These are phyloP conservation scores for Thalassaphorura encarpata DNA, from an alignment of 1,140 invertebrate genomes.

Conservation along the genomic window DNA sequence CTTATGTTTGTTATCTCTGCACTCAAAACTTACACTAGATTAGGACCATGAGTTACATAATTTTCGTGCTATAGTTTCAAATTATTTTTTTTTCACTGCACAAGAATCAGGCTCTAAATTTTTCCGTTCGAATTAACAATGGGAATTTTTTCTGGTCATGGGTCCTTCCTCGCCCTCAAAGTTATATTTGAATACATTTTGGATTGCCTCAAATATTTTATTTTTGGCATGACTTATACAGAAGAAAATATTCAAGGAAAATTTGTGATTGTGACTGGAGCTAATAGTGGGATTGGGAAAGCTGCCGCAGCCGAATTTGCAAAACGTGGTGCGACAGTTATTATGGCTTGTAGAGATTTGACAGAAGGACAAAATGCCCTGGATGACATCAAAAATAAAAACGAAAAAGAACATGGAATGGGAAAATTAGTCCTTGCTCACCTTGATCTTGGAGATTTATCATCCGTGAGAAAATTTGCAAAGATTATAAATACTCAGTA, in stretches of 20 bases:
- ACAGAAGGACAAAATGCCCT: conserved; percentile 53
- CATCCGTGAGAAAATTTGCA: conserved; percentile 60
- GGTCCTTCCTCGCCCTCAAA: too few relatives aligned
- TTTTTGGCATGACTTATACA: too few relatives aligned
- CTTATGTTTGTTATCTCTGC: too few relatives aligned
- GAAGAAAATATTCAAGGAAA: conserved; percentile 72
- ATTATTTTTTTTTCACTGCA: too few relatives aligned
- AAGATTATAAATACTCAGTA: conserved; percentile 49
- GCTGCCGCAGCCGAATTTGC: conserved; percentile 10
- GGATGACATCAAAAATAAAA: conserved; percentile 6
- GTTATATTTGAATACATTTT: too few relatives aligned
- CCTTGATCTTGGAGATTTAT: conserved; percentile 59
- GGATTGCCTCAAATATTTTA: too few relatives aligned
- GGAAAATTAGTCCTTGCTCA: conserved; percentile 37
- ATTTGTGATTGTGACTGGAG: conserved; percentile 74
- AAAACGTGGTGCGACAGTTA: conserved; percentile 7
- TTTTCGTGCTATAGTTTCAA: too few relatives aligned
- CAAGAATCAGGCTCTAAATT: too few relatives aligned
- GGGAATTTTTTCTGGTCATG: too few relatives aligned
- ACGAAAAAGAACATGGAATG: conserved; percentile 23
- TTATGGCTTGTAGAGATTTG: conserved; percentile 57
- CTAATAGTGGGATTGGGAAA: conserved; percentile 60
- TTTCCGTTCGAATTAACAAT: too few relatives aligned
- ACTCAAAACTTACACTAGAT: too few relatives aligned
- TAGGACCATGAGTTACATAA: too few relatives aligned